Evolutionary conservation across 1,140 invertebrate species (phyloP).

Genomic region (Bombus waltoni): DNA sequence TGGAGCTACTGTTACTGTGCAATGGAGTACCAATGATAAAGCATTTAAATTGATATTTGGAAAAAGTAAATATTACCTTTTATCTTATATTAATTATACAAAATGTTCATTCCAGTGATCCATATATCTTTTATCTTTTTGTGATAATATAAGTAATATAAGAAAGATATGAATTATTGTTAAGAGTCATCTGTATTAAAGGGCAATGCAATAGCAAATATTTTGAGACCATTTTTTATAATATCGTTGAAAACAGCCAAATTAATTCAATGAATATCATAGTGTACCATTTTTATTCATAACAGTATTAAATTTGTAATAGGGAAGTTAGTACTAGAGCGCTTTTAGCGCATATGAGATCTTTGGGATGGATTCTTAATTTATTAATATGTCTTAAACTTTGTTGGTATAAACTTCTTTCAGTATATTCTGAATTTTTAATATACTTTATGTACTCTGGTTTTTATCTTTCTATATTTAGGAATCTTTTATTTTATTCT

Average conservation of each 20-base stretch:
- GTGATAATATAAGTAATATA: neutral
- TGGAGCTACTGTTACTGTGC: slow-evolving; percentile 88
- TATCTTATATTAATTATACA: neutral
- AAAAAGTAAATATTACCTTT: slow-evolving; percentile 72
- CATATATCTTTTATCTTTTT: neutral
- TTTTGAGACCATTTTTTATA: neutral
- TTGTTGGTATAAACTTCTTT: neutral
- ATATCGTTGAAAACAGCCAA: neutral
- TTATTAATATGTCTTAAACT: neutral
- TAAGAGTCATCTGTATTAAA: neutral
- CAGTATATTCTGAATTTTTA: neutral
- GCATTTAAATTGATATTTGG: slow-evolving; percentile 89
- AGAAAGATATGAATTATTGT: neutral
- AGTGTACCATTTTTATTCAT: neutral
- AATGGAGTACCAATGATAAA: slow-evolving; percentile 89
- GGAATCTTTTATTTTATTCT: too few relatives aligned
- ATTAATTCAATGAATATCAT: neutral
- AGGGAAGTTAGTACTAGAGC: neutral
- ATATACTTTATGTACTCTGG: too few relatives aligned
- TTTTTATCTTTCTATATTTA: too few relatives aligned
- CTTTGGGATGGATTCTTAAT: neutral
- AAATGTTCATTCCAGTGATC: neutral
- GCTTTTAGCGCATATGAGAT: neutral
- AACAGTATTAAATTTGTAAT: neutral
- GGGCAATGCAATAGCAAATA: neutral